A percentile compares a stretch with the other conserved stretches of the same genome.
These are phyloP conservation scores for Parnassius mnemosyne DNA, from an alignment of 2,888 invertebrate species.

Conservation along the genomic window DNA sequence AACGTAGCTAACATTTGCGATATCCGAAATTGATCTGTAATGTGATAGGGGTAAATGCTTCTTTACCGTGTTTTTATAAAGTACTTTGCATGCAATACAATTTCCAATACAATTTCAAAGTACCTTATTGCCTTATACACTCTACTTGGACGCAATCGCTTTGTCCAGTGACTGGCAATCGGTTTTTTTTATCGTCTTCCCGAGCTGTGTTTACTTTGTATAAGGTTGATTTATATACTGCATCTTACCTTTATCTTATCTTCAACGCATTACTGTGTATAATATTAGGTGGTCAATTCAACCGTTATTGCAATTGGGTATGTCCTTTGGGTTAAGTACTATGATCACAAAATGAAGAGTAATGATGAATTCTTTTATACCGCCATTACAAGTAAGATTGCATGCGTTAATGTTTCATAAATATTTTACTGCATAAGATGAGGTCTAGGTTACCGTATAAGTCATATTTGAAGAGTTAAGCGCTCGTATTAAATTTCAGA, in stretches of 20 bases:
- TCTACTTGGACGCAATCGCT: conserved; percentile 38
- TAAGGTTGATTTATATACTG: not conserved
- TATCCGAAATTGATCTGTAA: conserved; percentile 5
- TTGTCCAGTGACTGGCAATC: conserved; percentile 10
- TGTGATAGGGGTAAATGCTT: not conserved
- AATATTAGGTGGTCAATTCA: too few species aligned
- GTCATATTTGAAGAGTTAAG: too few species aligned
- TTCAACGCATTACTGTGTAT: not conserved
- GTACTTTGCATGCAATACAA: conserved; percentile 43
- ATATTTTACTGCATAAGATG: too few species aligned
- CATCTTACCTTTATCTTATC: not conserved
- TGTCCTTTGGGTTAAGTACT: too few species aligned
- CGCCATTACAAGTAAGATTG: too few species aligned
- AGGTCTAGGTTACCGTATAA: too few species aligned
- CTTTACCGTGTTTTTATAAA: not conserved
- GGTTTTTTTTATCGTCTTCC: not conserved
- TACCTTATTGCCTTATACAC: conserved; percentile 20
- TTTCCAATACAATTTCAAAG: conserved; percentile 51
- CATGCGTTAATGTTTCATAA: too few species aligned
- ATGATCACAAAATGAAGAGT: too few species aligned
- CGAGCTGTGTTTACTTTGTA: not conserved
- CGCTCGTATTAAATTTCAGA: too few species aligned
- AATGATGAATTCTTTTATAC: too few species aligned
- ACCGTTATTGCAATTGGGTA: too few species aligned
- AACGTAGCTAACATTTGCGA: not conserved